These are phyloP conservation scores for Rana temporaria DNA, from an alignment of 2,113 vertebrate genomes.

Conservation along the genomic window DNA sequence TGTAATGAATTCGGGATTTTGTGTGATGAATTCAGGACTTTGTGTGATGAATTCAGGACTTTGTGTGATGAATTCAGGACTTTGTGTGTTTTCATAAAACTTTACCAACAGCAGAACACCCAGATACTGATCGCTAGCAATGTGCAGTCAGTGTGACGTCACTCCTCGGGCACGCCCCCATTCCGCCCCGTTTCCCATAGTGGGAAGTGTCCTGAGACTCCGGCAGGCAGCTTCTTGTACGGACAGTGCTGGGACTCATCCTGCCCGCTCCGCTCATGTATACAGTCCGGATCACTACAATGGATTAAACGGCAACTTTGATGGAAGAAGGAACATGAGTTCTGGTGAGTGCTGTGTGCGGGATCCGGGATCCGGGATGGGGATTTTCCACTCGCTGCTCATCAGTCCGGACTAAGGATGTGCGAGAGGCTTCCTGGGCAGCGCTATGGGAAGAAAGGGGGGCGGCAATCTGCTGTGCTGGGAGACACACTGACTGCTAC, in stretches of 20 bases:
- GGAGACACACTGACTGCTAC: too few relatives aligned
- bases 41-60: too few relatives aligned
- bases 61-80: too few relatives aligned
- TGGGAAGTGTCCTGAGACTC: conserved; percentile 12
- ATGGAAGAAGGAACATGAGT: conserved; percentile 39
- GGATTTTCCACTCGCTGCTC: conserved; percentile 1
- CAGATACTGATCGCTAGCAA: too few relatives aligned
- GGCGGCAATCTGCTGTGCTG: too few relatives aligned
- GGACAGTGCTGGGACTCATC: neutral
- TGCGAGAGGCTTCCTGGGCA: neutral
- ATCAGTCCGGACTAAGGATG: neutral
- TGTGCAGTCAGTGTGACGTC: conserved; percentile 21
- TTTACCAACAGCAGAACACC: too few relatives aligned
- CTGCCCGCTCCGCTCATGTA: neutral
- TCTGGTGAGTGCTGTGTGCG: conserved; percentile 23
- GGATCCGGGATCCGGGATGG: conserved; percentile 1
- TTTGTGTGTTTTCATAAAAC: too few relatives aligned
- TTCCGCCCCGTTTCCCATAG: neutral
- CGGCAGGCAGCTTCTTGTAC: conserved; percentile 31
- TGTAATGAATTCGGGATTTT: too few relatives aligned
- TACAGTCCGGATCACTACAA: neutral
- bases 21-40: too few relatives aligned
- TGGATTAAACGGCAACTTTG: conserved; percentile 12
- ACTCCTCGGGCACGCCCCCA: neutral
- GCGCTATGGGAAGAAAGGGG: neutral